Evolutionary conservation across 2,113 vertebrate species (phyloP).

Genomic region (Machaerirhynchus nigripectus): DNA sequence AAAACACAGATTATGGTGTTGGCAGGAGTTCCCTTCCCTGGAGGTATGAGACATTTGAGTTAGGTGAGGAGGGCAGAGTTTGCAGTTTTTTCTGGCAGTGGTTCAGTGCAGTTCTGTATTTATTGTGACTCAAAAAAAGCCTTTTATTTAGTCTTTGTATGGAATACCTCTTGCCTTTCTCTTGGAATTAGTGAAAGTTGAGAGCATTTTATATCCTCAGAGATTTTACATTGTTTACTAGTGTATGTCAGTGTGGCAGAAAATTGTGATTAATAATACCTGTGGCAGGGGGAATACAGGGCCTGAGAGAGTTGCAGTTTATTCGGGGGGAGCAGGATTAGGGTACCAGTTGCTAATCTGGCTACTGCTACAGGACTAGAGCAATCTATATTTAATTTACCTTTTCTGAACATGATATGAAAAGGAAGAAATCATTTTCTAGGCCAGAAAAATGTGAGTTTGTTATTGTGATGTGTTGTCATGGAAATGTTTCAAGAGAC

Average conservation of each 20-base stretch:
- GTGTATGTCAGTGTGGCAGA: not conserved
- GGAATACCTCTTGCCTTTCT: not conserved
- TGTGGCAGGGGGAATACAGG: not conserved
- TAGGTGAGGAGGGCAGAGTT: constrained; percentile 43
- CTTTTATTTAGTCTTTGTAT: constrained; percentile 30
- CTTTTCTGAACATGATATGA: not conserved
- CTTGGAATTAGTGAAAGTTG: not conserved
- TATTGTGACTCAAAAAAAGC: constrained; percentile 10
- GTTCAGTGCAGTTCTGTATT: constrained; percentile 8
- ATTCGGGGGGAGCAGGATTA: not conserved
- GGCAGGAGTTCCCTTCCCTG: constrained; percentile 40
- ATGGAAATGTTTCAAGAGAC: constrained; percentile 58
- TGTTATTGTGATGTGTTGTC: constrained; percentile 63
- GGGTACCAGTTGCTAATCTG: not conserved
- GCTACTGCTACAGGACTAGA: not conserved
- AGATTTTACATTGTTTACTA: not conserved
- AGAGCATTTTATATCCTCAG: not conserved
- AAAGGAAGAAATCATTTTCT: constrained; percentile 13
- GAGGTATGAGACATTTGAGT: not conserved
- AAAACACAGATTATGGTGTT: not conserved
- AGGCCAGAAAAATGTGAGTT: not conserved
- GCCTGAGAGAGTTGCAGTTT: not conserved
- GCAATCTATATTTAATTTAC: not conserved
- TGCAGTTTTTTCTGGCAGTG: constrained; percentile 42
- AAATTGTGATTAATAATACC: not conserved